Conservation (phyloP, 2,888 invertebrate genomes). For the Micoletzkya japonica region DNA sequence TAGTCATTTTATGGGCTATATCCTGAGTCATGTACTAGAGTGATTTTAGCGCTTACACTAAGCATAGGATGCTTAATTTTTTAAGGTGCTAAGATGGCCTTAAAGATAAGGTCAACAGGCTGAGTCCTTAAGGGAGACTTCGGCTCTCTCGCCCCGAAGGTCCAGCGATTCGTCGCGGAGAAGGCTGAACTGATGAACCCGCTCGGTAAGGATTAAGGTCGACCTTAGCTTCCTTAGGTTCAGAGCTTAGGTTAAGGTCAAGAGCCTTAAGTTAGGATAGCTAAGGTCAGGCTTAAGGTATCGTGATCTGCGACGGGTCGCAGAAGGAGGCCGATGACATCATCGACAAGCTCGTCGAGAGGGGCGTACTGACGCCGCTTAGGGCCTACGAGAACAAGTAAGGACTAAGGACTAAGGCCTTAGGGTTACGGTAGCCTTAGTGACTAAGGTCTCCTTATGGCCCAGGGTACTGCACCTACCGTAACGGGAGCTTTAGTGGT, state of each 20-base stretch:
- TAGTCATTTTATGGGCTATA: too few relatives aligned
- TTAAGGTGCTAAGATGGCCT: background rate
- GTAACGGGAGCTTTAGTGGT: too few relatives aligned
- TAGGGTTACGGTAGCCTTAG: background rate
- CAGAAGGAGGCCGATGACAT: slow-evolving; percentile 61
- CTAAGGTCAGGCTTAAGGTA: slow-evolving; percentile 32
- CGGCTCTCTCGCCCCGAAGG: slow-evolving; percentile 61
- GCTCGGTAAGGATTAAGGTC: slow-evolving; percentile 30
- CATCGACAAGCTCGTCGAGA: slow-evolving; percentile 47
- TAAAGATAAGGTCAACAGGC: background rate
- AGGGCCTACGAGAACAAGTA: slow-evolving; percentile 46
- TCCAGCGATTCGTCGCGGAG: slow-evolving; percentile 64
- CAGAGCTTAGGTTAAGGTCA: background rate
- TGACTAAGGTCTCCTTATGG: background rate
- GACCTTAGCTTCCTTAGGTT: background rate
- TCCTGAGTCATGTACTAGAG: too few relatives aligned
- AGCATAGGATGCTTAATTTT: too few relatives aligned
- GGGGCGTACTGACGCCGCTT: slow-evolving; percentile 45
- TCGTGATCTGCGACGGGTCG: slow-evolving; percentile 55
- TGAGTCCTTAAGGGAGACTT: slow-evolving; percentile 62
- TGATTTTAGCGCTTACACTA: too few relatives aligned
- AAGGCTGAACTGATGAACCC: slow-evolving; percentile 62
- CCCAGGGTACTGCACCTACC: too few relatives aligned
- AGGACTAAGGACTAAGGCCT: background rate
- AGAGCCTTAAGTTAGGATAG: background rate